Conservation (phyloP, 2,888 invertebrate genomes). For the Isotomurus palustris region DNA sequence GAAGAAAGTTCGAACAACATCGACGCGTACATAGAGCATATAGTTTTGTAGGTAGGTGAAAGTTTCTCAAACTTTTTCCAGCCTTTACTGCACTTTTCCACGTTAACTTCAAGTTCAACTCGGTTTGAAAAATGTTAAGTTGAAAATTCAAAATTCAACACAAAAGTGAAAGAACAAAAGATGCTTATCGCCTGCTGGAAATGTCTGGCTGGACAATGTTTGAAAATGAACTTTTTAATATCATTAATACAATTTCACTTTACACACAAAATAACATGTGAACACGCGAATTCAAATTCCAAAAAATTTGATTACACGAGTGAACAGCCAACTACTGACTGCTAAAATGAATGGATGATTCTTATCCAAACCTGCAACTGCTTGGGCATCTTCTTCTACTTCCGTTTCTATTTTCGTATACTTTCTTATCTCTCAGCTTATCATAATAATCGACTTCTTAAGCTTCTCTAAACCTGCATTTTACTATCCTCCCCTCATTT, state of each 20-base stretch:
- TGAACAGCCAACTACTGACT: too few species aligned
- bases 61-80: conserved; percentile 3
- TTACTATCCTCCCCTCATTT: too few species aligned
- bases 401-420: too few species aligned
- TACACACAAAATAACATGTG: too few species aligned
- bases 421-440: neutral
- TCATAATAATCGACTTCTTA: neutral
- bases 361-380: too few species aligned
- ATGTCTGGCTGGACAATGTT: neutral
- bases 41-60: conserved; percentile 8
- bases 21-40: conserved; percentile 22
- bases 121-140: neutral
- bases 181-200: neutral
- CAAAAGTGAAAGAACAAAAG: neutral
- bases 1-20: conserved; percentile 23
- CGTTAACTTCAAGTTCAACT: neutral
- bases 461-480: conserved; percentile 7
- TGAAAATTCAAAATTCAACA: neutral
- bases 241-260: too few species aligned
- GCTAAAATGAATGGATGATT: too few species aligned
- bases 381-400: too few species aligned
- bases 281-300: too few species aligned
- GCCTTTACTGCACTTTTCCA: neutral
- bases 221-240: neutral
- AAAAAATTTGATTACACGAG: too few species aligned